These are phyloP conservation scores for Choristoneura rosaceana DNA, from an alignment of 2,888 invertebrate genomes.

Conservation along the genomic window DNA sequence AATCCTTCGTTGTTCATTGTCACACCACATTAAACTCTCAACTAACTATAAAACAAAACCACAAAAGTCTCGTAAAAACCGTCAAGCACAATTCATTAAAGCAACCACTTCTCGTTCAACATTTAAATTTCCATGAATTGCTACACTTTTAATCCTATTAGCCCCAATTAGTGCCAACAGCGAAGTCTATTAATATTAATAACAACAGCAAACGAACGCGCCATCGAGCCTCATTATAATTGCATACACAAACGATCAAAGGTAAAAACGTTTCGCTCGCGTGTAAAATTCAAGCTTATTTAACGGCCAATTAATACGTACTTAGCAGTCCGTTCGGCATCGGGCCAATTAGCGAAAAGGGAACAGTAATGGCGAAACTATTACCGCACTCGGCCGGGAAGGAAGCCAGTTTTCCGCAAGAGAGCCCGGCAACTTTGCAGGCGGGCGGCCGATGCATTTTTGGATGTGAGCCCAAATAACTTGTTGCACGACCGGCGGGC, in stretches of 20 bases:
- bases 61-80: slow-evolving; percentile 15
- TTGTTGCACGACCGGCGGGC: slow-evolving; percentile 76
- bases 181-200: slow-evolving; percentile 28
- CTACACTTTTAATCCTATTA: slow-evolving; percentile 37
- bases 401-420: slow-evolving; percentile 66
- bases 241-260: slow-evolving; percentile 27
- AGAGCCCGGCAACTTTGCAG: slow-evolving; percentile 61
- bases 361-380: slow-evolving; percentile 53
- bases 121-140: slow-evolving; percentile 18
- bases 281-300: slow-evolving; percentile 18
- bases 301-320: slow-evolving; percentile 47
- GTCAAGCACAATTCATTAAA: slow-evolving; percentile 33
- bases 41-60: slow-evolving; percentile 23
- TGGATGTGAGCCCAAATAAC: slow-evolving; percentile 83
- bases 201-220: slow-evolving; percentile 22
- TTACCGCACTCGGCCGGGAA: slow-evolving; percentile 53
- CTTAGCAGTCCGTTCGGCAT: slow-evolving; percentile 50
- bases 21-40: neutral
- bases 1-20: neutral
- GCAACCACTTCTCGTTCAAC: slow-evolving; percentile 11
- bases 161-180: slow-evolving; percentile 29
- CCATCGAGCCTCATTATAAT: slow-evolving; percentile 12
- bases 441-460: slow-evolving; percentile 79
- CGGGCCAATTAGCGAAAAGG: slow-evolving; percentile 48
- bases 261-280: slow-evolving; percentile 16